Percentiles rank a stretch among this genome's conserved stretches.
Conservation (phyloP, 1,140 invertebrate species). For the Caenorhabditis briggsae region DNA sequence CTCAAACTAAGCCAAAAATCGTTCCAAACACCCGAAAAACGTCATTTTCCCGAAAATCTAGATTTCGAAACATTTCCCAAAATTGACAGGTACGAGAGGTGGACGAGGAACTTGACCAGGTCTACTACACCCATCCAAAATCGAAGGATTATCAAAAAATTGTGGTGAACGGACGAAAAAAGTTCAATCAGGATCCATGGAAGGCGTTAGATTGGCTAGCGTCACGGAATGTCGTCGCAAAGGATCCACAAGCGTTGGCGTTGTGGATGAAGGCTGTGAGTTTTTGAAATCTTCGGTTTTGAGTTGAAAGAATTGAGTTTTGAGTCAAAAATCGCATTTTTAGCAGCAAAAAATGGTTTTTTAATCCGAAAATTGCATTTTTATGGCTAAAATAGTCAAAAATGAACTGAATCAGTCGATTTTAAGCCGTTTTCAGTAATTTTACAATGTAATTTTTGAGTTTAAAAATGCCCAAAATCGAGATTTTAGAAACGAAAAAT, state of each 20-base stretch:
- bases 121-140: conserved; percentile 57
- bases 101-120: conserved; percentile 50
- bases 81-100: conserved; percentile 57
- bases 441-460: too few relatives aligned
- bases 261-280: conserved; percentile 38
- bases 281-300: neutral
- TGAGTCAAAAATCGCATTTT: neutral
- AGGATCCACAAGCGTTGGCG: conserved; percentile 11
- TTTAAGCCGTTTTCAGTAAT: too few relatives aligned
- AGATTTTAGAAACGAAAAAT: too few relatives aligned
- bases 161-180: conserved; percentile 23
- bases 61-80: neutral
- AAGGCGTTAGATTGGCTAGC: conserved; percentile 46
- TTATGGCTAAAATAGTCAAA: too few relatives aligned
- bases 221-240: neutral
- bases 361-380: too few relatives aligned
- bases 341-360: too few relatives aligned
- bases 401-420: too few relatives aligned
- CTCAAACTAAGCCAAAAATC: neutral
- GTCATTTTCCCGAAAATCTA: neutral
- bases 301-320: neutral
- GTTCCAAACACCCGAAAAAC: neutral
- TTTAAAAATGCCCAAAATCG: too few relatives aligned
- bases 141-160: conserved; percentile 50
- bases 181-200: conserved; percentile 47